Conservation (phyloP, 2,888 invertebrate genomes). For the Idaea dimidiata region DNA sequence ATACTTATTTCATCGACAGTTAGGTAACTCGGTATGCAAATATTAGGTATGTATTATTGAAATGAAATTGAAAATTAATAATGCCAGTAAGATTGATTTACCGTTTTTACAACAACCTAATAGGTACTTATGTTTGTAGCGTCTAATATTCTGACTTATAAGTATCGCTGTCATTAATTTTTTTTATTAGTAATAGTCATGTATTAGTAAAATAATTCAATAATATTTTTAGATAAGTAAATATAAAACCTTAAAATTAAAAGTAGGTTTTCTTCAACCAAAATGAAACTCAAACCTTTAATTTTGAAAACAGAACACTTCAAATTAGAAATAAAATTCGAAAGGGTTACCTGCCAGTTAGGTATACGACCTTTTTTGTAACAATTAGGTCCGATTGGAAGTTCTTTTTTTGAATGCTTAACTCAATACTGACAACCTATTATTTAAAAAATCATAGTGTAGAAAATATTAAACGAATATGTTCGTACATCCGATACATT, state of each 20-base stretch:
- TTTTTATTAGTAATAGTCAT: too few species aligned
- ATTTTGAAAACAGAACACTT: background rate
- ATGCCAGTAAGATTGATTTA: too few species aligned
- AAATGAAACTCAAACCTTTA: background rate
- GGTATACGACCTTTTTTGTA: background rate
- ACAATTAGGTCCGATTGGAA: background rate
- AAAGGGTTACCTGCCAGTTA: background rate
- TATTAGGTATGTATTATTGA: too few species aligned
- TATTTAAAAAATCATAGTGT: background rate
- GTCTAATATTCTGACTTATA: too few species aligned
- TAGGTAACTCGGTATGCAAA: too few species aligned
- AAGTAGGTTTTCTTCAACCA: background rate
- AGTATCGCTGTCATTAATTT: too few species aligned
- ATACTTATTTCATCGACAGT: too few species aligned
- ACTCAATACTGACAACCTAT: conserved; percentile 1
- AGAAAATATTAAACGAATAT: background rate
- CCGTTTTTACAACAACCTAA: too few species aligned
- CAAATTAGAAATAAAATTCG: background rate
- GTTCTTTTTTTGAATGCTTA: background rate
- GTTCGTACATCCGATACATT: background rate
- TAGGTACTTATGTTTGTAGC: too few species aligned
- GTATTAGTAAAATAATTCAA: background rate
- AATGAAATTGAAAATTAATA: too few species aligned
- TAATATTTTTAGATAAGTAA: background rate
- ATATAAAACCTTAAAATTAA: background rate